These are phyloP conservation scores for Agrotis clavis DNA, from an alignment of 2,888 invertebrate species.

Conservation along the genomic window DNA sequence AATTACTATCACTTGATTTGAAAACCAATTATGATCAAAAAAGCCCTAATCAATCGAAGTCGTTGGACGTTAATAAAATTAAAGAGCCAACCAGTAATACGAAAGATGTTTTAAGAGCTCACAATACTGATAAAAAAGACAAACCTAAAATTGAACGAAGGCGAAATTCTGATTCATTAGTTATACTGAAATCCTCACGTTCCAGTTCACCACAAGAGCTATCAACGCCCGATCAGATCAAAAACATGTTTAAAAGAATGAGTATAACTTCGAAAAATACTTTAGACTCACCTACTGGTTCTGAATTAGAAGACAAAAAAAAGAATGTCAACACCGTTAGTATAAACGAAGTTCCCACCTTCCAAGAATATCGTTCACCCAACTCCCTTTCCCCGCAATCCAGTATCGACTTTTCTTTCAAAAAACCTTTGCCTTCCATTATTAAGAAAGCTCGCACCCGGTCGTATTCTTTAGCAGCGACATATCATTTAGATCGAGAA, in stretches of 20 bases:
- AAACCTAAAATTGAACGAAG: slow-evolving; percentile 59
- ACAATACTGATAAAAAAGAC: slow-evolving; percentile 40
- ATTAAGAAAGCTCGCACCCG: slow-evolving; percentile 82
- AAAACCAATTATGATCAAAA: slow-evolving; percentile 74
- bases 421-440: slow-evolving; percentile 81
- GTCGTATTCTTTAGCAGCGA: slow-evolving; percentile 81
- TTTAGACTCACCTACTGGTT: slow-evolving; percentile 38
- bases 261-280: slow-evolving; percentile 67
- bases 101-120: slow-evolving; percentile 22
- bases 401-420: slow-evolving; percentile 76
- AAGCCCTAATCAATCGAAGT: slow-evolving; percentile 58
- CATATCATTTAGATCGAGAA: slow-evolving; percentile 82
- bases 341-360: slow-evolving; percentile 89
- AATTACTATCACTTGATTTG: slow-evolving; percentile 80
- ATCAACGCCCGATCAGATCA: slow-evolving; percentile 73
- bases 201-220: slow-evolving; percentile 59
- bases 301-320: slow-evolving; percentile 65
- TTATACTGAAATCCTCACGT: slow-evolving; percentile 66
- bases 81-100: slow-evolving; percentile 43
- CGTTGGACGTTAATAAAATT: slow-evolving; percentile 60
- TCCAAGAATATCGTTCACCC: slow-evolving; percentile 88
- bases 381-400: slow-evolving; percentile 77
- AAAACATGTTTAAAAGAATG: slow-evolving; percentile 79
- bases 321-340: slow-evolving; percentile 85
- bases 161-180: slow-evolving; percentile 78